Base-by-base conservation (phyloP, 2,888 invertebrate species). In the Exephanes ischioxanthus region DNA sequence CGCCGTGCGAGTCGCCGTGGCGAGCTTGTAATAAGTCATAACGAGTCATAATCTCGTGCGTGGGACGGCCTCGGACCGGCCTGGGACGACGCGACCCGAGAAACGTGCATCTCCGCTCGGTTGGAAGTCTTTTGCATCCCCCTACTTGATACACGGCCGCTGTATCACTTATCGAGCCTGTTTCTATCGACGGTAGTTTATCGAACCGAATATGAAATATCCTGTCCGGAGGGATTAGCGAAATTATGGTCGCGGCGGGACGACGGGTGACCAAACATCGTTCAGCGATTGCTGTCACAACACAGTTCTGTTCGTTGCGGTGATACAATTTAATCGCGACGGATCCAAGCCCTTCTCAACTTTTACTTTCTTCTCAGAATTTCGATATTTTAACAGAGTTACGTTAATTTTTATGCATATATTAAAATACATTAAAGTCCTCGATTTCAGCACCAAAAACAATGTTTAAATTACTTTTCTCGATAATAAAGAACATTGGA, bases 11-110 rank as follows among this genome's bases (percentile, higher is more conserved):
- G 80, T 86, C 80, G 72, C 83, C 83, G 37, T 48, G 76, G 76
- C 77, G 80, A 73, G 83, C 80, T 86, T 86, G 83, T 86, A 83
- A 86, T 83, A 86, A 86, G 85, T 86, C 83, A 86, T 83, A 86
- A 86, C 80, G 83, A 86, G 80, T 86, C 85, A 80, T 86, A 86
- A 86, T 86, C 83, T 77, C 48, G 68, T 55, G 83, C 83, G 85
- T 83, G 85, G 85, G 85, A 83, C 41, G 83, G 22, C 55, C 11
- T 68, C 58, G 76, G 67, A 85, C 80, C 67, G 37, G 67, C 33
- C n/a, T 22, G 66, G 66, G 75, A 72, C 71, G 80, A 79, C 51
- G 53, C 67, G 68, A 61, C 48, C 26, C 66, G 22, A 73, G 48
- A 26, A 71, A 77, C 22, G 51, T 66, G 7, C 51, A 19, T 19